Evolutionary conservation across 2,888 invertebrate species (phyloP).

Genomic region (Tromatobia lineatoria): DNA sequence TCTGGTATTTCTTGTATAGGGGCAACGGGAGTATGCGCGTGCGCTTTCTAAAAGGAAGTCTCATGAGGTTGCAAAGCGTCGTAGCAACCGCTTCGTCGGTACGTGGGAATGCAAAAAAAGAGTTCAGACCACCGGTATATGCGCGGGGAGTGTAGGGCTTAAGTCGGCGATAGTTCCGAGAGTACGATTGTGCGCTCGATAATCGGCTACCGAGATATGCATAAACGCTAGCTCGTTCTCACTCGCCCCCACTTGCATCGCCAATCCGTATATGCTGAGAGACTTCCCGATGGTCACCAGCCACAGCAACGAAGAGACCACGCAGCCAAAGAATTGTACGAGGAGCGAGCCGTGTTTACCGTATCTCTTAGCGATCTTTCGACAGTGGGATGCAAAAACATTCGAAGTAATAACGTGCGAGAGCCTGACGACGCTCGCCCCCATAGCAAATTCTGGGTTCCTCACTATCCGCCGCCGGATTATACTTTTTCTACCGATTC

Average conservation of each 20-base stretch:
- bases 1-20: constrained; percentile 12
- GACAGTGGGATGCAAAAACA: constrained; percentile 74
- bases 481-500: constrained; percentile 1
- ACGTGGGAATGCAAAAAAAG: constrained; percentile 39
- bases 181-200: constrained; percentile 78
- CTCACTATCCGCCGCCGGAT: constrained; percentile 22
- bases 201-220: constrained; percentile 79
- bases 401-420: constrained; percentile 74
- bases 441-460: constrained; percentile 48
- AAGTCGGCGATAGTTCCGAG: constrained; percentile 73
- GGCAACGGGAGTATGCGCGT: not conserved
- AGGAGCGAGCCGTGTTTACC: constrained; percentile 70
- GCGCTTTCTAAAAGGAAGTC: constrained; percentile 52
- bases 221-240: constrained; percentile 75
- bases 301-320: constrained; percentile 18
- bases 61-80: constrained; percentile 4
- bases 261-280: constrained; percentile 27
- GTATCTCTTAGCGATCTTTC: constrained; percentile 73
- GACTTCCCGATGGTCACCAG: constrained; percentile 18
- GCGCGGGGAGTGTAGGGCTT: constrained; percentile 13
- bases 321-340: constrained; percentile 17
- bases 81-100: constrained; percentile 17
- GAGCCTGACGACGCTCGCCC: constrained; percentile 51
- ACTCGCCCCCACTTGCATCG: constrained; percentile 59
- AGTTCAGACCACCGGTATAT: constrained; percentile 12